These are phyloP conservation scores for Desmodus rotundus DNA, from an alignment of 2,113 vertebrate genomes.

Conservation along the genomic window DNA sequence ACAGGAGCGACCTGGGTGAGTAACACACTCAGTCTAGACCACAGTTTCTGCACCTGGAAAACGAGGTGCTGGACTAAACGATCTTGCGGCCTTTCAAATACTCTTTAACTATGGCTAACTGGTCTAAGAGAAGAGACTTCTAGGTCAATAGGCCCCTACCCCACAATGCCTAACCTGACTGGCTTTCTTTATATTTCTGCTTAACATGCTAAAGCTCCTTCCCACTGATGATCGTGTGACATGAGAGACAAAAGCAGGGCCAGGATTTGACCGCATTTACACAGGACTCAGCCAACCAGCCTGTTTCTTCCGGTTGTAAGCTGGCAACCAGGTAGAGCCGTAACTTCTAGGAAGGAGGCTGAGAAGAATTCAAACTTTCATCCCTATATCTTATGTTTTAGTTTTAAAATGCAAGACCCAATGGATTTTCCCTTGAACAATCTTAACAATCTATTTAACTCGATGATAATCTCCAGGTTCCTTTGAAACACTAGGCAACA, in stretches of 20 bases:
- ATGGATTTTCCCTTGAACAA: not conserved
- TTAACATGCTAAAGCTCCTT: not conserved
- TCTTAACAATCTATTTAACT: not conserved
- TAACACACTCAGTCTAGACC: not conserved
- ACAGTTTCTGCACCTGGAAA: not conserved
- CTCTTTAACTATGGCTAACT: not conserved
- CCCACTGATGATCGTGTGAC: not conserved
- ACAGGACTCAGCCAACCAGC: not conserved
- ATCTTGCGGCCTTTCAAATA: not conserved
- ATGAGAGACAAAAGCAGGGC: not conserved
- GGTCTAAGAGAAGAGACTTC: not conserved
- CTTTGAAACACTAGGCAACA: not conserved
- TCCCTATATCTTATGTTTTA: not conserved
- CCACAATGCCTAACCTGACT: not conserved
- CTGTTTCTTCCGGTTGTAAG: not conserved
- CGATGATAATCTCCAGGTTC: not conserved
- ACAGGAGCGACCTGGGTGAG: not conserved
- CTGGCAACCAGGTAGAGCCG: not conserved
- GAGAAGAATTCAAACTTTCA: not conserved
- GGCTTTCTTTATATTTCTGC: not conserved
- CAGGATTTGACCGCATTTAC: not conserved
- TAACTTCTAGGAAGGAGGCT: not conserved
- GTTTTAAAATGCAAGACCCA: not conserved
- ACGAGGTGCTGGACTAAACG: not conserved
- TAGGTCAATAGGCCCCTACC: not conserved